Evolutionary conservation across 2,888 invertebrate species (phyloP), one percentile per base, ranked within the genome.

Genomic region (Volucella inanis): DNA sequence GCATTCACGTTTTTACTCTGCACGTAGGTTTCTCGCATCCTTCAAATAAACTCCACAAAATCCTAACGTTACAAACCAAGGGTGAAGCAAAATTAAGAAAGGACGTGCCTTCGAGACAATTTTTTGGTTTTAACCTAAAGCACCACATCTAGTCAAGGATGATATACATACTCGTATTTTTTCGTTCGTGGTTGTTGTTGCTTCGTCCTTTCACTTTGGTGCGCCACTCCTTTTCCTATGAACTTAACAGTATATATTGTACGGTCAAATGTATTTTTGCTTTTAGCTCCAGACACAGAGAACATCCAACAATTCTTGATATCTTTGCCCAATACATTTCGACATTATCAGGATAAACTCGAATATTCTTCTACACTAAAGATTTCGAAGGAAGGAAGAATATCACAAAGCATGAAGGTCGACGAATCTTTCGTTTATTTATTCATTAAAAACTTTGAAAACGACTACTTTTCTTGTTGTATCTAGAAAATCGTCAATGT

Each of bases 61-160:
- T 79, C 79, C 79, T 52, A 72, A 54, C 59, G 72, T 72, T 59
- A 67, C 72, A 50, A 43, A 72, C 45, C 45, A 39, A 59, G 71
- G 72, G 71, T 38, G 79, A 61, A 78, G 64, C 72, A 67, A 79
- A 79, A 79, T 79, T 79, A 79, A 79, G 79, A 67, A 72, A 72
- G 72, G 79, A 79, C 79, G 79, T 79, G 79, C 79, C 72, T 72
- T 65, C 45, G 72, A 79, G 79, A 79, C 79, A 79, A 72, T 79
- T 79, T 79, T 64, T 79, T 59, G 79, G 65, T 72, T 67, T 72
- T 79, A 79, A 72, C 79, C 71, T 59, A 52, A 71, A 72, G 79
- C 59, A 72, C 78, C 57, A 57, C 64, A 78, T 11, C 54, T 43
- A 59, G 45, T 45, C 62, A 57, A 45, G 47, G 61, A 55, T 54